Evolutionary conservation across 2,888 invertebrate genomes (phyloP).

Genomic region (Cactoblastis cactorum): DNA sequence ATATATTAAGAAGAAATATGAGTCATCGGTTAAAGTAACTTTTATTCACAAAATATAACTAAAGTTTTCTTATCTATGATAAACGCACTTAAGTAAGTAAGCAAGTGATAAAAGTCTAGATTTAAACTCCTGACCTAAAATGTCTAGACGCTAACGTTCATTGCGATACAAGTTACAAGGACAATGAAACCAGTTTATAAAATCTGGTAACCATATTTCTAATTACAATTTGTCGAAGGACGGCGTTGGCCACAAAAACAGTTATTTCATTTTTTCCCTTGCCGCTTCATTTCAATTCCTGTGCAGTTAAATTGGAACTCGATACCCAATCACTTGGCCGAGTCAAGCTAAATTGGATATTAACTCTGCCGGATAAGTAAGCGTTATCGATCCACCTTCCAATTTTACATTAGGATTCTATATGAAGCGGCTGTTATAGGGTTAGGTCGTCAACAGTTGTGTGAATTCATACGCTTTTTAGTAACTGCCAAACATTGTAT

Average conservation of each 20-base stretch:
- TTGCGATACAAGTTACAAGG: not conserved
- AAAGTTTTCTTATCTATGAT: too few relatives aligned
- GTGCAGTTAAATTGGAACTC: constrained; percentile 14
- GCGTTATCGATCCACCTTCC: constrained; percentile 6
- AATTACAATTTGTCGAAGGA: not conserved
- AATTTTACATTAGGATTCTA: constrained; percentile 1
- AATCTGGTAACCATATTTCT: not conserved
- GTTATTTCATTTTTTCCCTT: constrained; percentile 1
- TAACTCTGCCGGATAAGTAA: constrained; percentile 10
- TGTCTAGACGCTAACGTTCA: too few relatives aligned
- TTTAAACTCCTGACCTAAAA: too few relatives aligned
- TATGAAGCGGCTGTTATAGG: not conserved
- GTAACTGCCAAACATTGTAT: too few relatives aligned
- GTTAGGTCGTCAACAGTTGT: not conserved
- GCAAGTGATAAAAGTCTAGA: too few relatives aligned
- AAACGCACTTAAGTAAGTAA: too few relatives aligned
- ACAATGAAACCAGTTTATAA: not conserved
- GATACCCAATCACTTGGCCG: constrained; percentile 10
- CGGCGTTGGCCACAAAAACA: not conserved
- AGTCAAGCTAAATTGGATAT: constrained; percentile 14
- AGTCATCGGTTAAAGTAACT: too few relatives aligned
- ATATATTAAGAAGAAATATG: too few relatives aligned
- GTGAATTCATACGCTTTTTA: too few relatives aligned
- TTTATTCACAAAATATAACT: too few relatives aligned
- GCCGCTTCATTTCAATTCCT: constrained; percentile 8